A percentile compares a stretch with the other conserved stretches of the same genome.
Conservation (phyloP, 2,888 invertebrate genomes). For the Napeogenes inachia region DNA sequence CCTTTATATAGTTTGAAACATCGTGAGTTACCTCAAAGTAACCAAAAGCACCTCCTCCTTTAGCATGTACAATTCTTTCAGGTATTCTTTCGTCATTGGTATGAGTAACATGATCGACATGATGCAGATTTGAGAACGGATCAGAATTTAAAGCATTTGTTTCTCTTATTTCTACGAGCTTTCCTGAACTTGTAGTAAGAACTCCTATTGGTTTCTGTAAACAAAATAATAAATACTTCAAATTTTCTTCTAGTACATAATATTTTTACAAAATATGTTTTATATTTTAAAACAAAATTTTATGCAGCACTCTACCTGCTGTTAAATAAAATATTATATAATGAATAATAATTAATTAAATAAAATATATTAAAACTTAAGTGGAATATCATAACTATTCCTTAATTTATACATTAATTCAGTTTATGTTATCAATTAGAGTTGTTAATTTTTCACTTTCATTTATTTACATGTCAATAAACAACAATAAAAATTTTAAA, state of each 20-base stretch:
- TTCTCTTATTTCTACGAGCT: constrained; percentile 84
- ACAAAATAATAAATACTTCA: constrained; percentile 20
- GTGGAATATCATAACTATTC: too few relatives aligned
- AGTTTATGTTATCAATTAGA: too few relatives aligned
- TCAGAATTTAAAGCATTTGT: constrained; percentile 85
- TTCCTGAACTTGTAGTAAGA: constrained; percentile 85
- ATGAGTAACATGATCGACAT: constrained; percentile 71
- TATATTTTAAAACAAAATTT: not conserved
- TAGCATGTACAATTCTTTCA: constrained; percentile 94
- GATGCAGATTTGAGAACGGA: constrained; percentile 37
- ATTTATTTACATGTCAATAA: too few relatives aligned
- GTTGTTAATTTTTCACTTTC: too few relatives aligned
- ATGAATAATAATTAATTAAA: too few relatives aligned
- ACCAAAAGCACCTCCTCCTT: constrained; percentile 91
- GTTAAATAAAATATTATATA: too few relatives aligned
- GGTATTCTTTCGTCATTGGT: constrained; percentile 92
- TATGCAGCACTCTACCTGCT: not conserved
- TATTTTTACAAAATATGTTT: constrained; percentile 9
- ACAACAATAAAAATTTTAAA: too few relatives aligned
- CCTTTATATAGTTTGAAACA: constrained; percentile 84
- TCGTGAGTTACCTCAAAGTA: constrained; percentile 90
- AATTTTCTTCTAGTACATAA: not conserved
- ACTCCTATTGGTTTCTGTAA: constrained; percentile 69
- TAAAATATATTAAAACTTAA: too few relatives aligned
- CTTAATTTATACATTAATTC: too few relatives aligned